phyloP scores from a whole-genome alignment of 1,140 invertebrate genomes.

The Drosophila lowei region DNA sequence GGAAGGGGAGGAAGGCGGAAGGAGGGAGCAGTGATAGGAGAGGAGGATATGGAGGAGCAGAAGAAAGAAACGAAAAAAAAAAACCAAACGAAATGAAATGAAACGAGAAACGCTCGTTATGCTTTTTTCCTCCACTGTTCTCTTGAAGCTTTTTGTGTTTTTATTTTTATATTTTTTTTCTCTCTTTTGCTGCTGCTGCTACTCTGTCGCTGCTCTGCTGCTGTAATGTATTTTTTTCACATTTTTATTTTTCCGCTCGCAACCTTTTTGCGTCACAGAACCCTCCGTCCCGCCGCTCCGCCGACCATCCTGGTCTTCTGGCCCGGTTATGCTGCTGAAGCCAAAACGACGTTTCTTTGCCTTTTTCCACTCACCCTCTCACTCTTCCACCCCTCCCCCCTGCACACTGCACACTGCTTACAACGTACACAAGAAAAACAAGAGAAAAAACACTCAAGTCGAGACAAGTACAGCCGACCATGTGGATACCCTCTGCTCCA shows the following conservation, averaged over 20 bases:
- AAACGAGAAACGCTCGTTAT: conserved; percentile 79
- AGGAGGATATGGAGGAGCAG: conserved; percentile 8
- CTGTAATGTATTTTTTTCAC: conserved; percentile 78
- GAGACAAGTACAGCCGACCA: no score
- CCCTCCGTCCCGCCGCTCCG: conserved; percentile 24
- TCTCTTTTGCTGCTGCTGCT: conserved; percentile 14
- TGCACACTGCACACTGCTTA: no score
- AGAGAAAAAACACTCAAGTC: conserved; percentile 9
- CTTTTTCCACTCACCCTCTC: no score
- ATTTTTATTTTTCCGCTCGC: conserved; percentile 75
- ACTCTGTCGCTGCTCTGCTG: conserved; percentile 44
- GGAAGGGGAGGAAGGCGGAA: no score
- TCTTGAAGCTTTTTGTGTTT: conserved; percentile 75
- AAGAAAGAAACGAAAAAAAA: conserved; percentile 55
- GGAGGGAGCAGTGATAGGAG: conserved; percentile 10
- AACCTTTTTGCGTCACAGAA: conserved; percentile 66
- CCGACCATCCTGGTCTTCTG: not conserved
- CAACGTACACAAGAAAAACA: conserved; percentile 28
- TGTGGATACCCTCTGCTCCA: no score
- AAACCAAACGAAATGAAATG: conserved; percentile 34
- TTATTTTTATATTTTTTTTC: conserved; percentile 65
- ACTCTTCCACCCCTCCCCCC: no score
- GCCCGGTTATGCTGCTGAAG: conserved; percentile 23
- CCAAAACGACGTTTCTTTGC: conserved; percentile 44
- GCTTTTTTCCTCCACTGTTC: conserved; percentile 63